phyloP scores from a whole-genome alignment of 1,140 invertebrate genomes.

The Acyrthosiphon pisum region DNA sequence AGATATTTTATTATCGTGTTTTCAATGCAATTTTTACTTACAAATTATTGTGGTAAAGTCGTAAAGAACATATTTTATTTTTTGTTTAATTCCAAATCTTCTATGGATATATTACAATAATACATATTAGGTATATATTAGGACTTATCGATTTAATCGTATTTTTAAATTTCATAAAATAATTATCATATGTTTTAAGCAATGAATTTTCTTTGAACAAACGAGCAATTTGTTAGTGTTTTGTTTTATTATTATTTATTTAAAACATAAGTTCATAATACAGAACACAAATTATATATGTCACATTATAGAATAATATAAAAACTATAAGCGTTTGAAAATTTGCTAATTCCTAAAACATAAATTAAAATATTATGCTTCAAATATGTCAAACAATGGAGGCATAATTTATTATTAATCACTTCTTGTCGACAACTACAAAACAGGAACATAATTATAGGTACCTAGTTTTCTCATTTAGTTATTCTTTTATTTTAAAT shows the following conservation, averaged over 20 bases:
- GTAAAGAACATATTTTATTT: neutral
- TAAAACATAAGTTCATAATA: neutral
- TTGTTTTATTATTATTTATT: neutral
- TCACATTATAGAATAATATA: neutral
- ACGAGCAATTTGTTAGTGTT: neutral
- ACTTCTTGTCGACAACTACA: neutral
- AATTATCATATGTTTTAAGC: neutral
- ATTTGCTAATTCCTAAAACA: neutral
- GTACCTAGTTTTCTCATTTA: neutral
- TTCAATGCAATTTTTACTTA: neutral
- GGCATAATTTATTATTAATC: neutral
- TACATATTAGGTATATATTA: neutral
- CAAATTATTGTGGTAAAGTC: neutral
- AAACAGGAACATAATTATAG: neutral
- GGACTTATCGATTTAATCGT: neutral
- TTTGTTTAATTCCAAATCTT: neutral
- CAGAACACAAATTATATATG: neutral
- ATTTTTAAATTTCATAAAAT: neutral
- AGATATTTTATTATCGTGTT: neutral
- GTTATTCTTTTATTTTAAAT: neutral
- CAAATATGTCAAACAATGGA: neutral
- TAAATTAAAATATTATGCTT: neutral
- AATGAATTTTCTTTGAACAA: too few relatives aligned
- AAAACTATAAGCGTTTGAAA: neutral
- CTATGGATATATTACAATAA: neutral